Conservation (phyloP, 2,888 invertebrate species). For the Scaptomyza parva region DNA sequence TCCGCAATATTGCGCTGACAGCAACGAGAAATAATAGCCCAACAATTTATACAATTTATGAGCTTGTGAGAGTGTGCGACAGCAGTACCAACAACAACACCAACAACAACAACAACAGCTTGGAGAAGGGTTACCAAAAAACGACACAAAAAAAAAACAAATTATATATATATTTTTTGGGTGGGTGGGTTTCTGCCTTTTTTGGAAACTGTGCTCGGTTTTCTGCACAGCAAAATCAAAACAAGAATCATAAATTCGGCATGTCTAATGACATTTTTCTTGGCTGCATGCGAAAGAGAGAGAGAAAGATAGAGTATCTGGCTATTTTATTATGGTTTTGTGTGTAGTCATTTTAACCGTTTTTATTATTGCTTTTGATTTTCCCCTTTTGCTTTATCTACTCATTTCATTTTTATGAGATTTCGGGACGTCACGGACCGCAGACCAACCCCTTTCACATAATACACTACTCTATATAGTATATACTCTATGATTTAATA, state of each 20-base stretch:
- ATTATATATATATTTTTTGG: slow-evolving; percentile 9
- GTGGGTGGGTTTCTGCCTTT: slow-evolving; percentile 1
- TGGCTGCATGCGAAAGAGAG: slow-evolving; percentile 19
- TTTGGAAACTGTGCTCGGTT: neutral
- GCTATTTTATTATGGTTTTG: slow-evolving; percentile 9
- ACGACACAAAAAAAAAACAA: slow-evolving; percentile 36
- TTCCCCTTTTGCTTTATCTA: slow-evolving; percentile 24
- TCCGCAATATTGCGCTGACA: slow-evolving; percentile 82
- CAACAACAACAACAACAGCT: slow-evolving; percentile 21
- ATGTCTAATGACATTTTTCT: slow-evolving; percentile 81
- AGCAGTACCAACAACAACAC: slow-evolving; percentile 38
- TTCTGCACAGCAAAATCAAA: slow-evolving; percentile 67
- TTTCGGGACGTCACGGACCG: slow-evolving; percentile 47
- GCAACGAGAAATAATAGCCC: slow-evolving; percentile 82
- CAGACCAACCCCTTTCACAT: slow-evolving; percentile 51
- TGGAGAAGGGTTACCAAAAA: slow-evolving; percentile 50
- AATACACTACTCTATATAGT: no score
- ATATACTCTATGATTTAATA: slow-evolving; percentile 21
- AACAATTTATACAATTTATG: slow-evolving; percentile 82
- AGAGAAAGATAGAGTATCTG: slow-evolving; percentile 1
- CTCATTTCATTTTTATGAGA: slow-evolving; percentile 44
- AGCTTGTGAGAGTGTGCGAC: slow-evolving; percentile 61
- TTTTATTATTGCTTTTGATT: slow-evolving; percentile 65
- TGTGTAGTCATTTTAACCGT: slow-evolving; percentile 37
- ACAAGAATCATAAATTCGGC: slow-evolving; percentile 82